Evolutionary conservation across 2,888 invertebrate genomes (phyloP).

Genomic region (Synergus itoensis): DNA sequence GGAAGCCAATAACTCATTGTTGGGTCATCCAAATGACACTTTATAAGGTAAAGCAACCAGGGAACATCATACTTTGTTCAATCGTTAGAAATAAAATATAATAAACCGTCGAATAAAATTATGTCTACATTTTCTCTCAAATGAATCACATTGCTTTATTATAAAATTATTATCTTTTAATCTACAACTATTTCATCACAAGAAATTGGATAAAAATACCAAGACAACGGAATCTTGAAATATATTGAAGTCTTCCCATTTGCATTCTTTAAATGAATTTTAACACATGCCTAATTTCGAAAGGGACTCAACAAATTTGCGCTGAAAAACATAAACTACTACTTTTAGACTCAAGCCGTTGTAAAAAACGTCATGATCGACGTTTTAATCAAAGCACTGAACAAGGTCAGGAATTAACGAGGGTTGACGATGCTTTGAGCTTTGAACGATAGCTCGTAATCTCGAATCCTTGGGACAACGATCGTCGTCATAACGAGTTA

Average conservation of each 20-base stretch:
- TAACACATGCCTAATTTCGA: not conserved
- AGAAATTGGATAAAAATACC: too few relatives aligned
- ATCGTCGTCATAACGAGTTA: conserved; percentile 43
- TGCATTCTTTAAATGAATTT: too few relatives aligned
- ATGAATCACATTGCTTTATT: not conserved
- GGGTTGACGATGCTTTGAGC: not conserved
- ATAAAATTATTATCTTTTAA: not conserved
- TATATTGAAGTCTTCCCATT: too few relatives aligned
- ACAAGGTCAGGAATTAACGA: conserved; percentile 37
- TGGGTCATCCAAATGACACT: conserved; percentile 72
- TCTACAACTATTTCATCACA: too few relatives aligned
- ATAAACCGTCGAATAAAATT: conserved; percentile 41
- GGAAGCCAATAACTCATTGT: conserved; percentile 74
- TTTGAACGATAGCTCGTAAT: conserved; percentile 47
- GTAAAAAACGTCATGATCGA: too few relatives aligned
- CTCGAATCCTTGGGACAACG: conserved; percentile 51
- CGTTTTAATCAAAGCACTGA: not conserved
- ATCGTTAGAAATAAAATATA: conserved; percentile 42
- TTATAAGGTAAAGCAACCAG: conserved; percentile 62
- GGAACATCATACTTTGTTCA: conserved; percentile 55
- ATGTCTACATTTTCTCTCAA: conserved; percentile 16
- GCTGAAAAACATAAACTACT: too few relatives aligned
- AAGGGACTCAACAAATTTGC: not conserved
- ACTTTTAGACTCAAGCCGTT: not conserved
- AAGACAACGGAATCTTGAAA: too few relatives aligned